Percentiles rank a stretch among this genome's conserved stretches.
phyloP scores from a whole-genome alignment of 2,797 vertebrate genomes.

The Sciurus vulgaris region DNA sequence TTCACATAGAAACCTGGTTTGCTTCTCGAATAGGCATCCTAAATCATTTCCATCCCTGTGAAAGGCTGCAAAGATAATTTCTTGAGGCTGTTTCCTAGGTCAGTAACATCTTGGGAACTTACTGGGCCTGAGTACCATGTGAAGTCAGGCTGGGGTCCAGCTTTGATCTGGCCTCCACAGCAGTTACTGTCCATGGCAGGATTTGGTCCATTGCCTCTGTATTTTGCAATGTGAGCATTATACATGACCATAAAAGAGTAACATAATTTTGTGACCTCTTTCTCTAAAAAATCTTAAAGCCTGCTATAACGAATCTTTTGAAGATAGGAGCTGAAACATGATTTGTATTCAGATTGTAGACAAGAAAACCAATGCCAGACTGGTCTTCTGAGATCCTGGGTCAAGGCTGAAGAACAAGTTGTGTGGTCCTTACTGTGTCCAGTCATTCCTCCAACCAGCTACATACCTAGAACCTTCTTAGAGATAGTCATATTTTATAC shows the following conservation, averaged over 20 bases:
- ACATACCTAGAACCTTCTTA: neutral
- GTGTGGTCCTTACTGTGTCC: neutral
- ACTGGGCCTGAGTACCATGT: neutral
- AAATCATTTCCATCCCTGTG: neutral
- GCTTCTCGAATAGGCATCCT: neutral
- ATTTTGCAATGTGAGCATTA: neutral
- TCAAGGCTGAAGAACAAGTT: neutral
- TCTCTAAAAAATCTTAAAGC: neutral
- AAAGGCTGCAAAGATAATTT: neutral
- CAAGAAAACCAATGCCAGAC: neutral
- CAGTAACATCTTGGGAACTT: neutral
- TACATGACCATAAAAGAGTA: neutral
- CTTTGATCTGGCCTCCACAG: neutral
- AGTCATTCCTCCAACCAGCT: neutral
- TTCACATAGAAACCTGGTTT: neutral
- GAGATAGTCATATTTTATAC: neutral
- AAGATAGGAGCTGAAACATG: neutral
- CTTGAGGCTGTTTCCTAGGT: neutral
- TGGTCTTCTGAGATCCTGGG: neutral
- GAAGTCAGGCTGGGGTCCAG: neutral
- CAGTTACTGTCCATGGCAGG: neutral
- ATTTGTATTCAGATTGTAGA: neutral
- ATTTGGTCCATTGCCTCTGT: neutral
- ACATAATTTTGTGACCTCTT: neutral
- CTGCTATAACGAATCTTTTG: neutral